A percentile compares a stretch with the other conserved stretches of the same genome.
Evolutionary conservation across 2,888 invertebrate genomes (phyloP).

Genomic region (Thereva unica): DNA sequence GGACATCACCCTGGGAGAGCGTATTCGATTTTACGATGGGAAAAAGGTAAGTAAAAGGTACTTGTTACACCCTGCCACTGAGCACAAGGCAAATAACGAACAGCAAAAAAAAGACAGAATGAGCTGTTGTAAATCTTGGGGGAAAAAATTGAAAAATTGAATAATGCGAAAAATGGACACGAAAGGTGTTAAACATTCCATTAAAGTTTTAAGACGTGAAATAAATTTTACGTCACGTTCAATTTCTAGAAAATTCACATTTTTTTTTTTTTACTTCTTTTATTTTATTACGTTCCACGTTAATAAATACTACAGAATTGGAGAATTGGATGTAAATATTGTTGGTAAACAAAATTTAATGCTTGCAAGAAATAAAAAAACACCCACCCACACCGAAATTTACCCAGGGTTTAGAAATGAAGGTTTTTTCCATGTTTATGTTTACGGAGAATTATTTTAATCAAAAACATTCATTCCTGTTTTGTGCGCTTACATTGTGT

Average conservation of each 20-base stretch:
- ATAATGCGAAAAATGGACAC: slow-evolving; percentile 5
- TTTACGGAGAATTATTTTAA: too few relatives aligned
- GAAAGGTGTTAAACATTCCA: slow-evolving; percentile 9
- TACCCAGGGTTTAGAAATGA: too few relatives aligned
- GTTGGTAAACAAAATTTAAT: too few relatives aligned
- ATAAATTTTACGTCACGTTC: slow-evolving; percentile 23
- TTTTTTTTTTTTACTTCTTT: slow-evolving; percentile 19
- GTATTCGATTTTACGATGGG: neutral
- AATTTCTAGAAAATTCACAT: slow-evolving; percentile 13
- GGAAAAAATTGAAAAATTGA: slow-evolving; percentile 11
- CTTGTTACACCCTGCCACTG: slow-evolving; percentile 5
- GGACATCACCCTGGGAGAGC: slow-evolving; percentile 2
- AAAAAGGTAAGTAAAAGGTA: neutral
- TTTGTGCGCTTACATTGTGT: too few relatives aligned
- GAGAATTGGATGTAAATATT: too few relatives aligned
- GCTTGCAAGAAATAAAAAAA: too few relatives aligned
- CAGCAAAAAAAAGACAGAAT: neutral
- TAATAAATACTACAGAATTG: too few relatives aligned
- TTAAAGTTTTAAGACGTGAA: slow-evolving; percentile 22
- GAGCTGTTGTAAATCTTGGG: neutral
- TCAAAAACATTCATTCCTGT: too few relatives aligned
- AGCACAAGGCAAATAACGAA: slow-evolving; percentile 8
- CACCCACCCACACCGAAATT: too few relatives aligned
- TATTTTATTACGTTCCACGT: neutral
- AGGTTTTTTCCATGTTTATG: too few relatives aligned